Base-by-base conservation (phyloP, 1,140 invertebrate genomes). In the Drosophila kikkawai region DNA sequence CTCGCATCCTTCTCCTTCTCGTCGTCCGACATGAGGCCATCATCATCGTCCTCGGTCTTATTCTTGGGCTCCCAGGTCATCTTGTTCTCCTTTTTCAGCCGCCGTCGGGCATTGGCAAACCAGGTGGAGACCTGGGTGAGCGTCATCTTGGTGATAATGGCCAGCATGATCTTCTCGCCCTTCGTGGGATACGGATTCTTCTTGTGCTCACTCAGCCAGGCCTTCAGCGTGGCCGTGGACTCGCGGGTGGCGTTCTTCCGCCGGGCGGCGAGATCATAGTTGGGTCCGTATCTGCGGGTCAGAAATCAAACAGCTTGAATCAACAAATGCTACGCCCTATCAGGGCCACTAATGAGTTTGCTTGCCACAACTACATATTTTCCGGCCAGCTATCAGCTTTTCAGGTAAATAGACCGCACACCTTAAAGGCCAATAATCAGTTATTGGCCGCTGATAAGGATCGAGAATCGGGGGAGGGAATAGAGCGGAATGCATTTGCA, bases 161-260 rank as follows among this genome's bases (percentile, higher is more conserved):
- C 98, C 83, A 99, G 93, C 97, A 99, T 98, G 69, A 98, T 98
- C 93, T 99, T 99, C 94, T 99, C 98, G 22, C 97, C 97, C 93
- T 99, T 99, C 32, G 97, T 98, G 2, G 98, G 98, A 93, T 99
- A 99, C 0, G 98, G 98, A 93, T 99, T 99, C 94, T 98, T 98
- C 92, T 98, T 97, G 94, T 99, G 98, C 87, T 98, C 97, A 93
- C 98, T 98, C 8, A 99, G 94, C 98, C 98, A 99, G 39, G 97
- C 97, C 93, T 99, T 99, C n/a, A 98, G 94, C 4, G 98, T 99
- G 48, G 97, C 97, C 32, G 98, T 99, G 6, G 98, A 98, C 93
- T 99, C 98, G 65, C 98, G 94, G 13, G 98, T 99, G n/a, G 98
- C 98, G 93, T 99, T 99, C 93, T 99, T 99, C 60, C 98, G 94